Base-by-base conservation (phyloP, 2,797 vertebrate species). In the Accipiter badius region DNA sequence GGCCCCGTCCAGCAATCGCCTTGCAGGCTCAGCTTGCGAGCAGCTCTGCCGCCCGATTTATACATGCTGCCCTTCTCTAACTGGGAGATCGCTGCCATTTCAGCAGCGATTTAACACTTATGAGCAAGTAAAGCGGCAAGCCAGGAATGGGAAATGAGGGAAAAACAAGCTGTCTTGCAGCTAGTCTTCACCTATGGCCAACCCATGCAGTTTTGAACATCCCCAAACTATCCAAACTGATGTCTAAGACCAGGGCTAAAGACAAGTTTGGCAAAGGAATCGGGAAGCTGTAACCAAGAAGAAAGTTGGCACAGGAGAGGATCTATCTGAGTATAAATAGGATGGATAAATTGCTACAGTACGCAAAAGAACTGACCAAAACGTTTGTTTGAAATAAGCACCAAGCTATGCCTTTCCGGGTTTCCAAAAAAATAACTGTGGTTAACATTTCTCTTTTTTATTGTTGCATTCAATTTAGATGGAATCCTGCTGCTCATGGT, bases 361-460 rank as follows among this genome's bases (percentile, higher is more conserved):
- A 77, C 0, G 3, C 69, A 52, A 74, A 85, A 87, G 26, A 82
- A 78, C 17, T 46, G 76, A 95, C 72, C 7, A 4, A 90, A 95
- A 65, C 5, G 2, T 70, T 82, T 93, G 73, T 66, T 57, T 91
- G 87, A 91, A 97, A 92, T 78, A 90, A 93, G 61, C 33, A 86
- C 57, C 86, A 78, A 89, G 74, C 49, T 89, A 81, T 65, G 88
- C 31, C 42, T 91, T 90, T 82, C 82, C 65, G 62, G 31, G 58
- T 72, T 96, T 91, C 66, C 19, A 92, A 67, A 89, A 89, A 91
- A 93, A 71, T 28, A 82, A 37, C n/a, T 90, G 72, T 88, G 87
- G 96, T 88, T 86, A 94, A 46, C 80, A 33, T 94, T 91, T 92
- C 72, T 95, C 70, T 73, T 80, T 93, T 84, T 94, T 63, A 93